phyloP scores from a whole-genome alignment of 2,113 vertebrate species.

The Grammomys dolichurus region DNA sequence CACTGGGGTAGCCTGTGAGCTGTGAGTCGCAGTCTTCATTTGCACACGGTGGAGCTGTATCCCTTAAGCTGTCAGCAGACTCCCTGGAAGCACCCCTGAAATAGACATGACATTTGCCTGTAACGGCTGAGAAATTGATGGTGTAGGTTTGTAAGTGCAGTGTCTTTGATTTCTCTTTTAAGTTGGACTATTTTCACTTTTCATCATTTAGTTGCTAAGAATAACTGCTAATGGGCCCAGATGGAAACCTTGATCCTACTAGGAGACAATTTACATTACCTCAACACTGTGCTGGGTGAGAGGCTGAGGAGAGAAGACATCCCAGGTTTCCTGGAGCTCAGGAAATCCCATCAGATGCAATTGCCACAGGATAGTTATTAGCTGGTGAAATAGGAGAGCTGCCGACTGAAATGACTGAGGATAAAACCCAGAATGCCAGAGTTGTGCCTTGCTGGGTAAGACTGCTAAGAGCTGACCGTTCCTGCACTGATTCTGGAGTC shows the following conservation, averaged over 20 bases:
- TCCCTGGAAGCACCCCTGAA: constrained; percentile 59
- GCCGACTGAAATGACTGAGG: background rate
- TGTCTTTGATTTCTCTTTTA: constrained; percentile 56
- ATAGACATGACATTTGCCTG: constrained; percentile 69
- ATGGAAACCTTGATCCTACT: constrained; percentile 50
- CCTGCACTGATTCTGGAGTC: background rate
- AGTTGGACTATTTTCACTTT: constrained; percentile 64
- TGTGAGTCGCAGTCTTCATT: background rate
- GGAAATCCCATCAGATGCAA: background rate
- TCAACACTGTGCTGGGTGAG: background rate
- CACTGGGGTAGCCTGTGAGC: background rate
- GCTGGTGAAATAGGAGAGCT: background rate
- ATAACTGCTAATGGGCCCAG: constrained; percentile 47
- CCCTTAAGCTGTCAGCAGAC: constrained; percentile 52
- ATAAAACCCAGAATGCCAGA: background rate
- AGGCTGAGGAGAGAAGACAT: background rate
- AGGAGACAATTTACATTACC: constrained; percentile 28
- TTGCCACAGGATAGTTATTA: background rate
- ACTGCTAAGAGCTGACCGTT: background rate
- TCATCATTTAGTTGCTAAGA: constrained; percentile 61
- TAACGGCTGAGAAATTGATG: constrained; percentile 68
- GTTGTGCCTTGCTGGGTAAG: background rate
- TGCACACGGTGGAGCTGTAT: constrained; percentile 27
- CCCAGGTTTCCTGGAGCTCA: background rate
- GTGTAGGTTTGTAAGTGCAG: background rate